A percentile compares a stretch with the other conserved stretches of the same genome.
phyloP scores from a whole-genome alignment of 2,797 vertebrate species.

The Lepilemur ruficaudatus region DNA sequence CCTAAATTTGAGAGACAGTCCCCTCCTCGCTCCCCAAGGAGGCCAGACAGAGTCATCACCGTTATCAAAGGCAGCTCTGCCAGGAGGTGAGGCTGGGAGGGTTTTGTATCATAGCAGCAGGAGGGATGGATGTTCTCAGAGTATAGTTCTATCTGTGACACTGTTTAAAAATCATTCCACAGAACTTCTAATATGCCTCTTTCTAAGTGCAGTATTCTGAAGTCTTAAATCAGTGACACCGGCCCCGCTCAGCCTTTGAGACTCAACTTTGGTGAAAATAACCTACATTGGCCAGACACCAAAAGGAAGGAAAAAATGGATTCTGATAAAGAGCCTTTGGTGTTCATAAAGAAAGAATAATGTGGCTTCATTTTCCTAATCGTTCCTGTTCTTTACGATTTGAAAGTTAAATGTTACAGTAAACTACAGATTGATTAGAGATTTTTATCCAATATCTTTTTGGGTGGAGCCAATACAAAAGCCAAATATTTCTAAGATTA shows the following conservation, averaged over 20 bases:
- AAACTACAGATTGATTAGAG: background rate
- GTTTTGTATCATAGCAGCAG: conserved; percentile 71
- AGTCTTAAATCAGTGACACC: conserved; percentile 68
- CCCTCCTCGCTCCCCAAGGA: conserved; percentile 66
- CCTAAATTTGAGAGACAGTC: conserved; percentile 70
- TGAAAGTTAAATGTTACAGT: background rate
- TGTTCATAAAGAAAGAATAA: conserved; percentile 22
- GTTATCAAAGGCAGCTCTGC: conserved; percentile 63
- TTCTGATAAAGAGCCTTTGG: background rate
- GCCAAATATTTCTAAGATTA: background rate
- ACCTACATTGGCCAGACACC: conserved; percentile 56
- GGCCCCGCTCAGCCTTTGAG: conserved; percentile 71
- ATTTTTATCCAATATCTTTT: background rate
- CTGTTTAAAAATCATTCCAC: conserved; percentile 57
- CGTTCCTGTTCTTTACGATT: background rate
- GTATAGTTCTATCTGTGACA: conserved; percentile 58
- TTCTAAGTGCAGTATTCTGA: conserved; percentile 69
- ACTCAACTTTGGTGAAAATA: conserved; percentile 71
- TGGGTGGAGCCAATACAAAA: background rate
- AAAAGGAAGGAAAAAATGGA: conserved; percentile 47
- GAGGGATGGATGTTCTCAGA: conserved; percentile 63
- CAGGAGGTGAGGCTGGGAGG: conserved; percentile 59
- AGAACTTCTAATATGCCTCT: conserved; percentile 70
- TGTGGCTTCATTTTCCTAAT: conserved; percentile 53
- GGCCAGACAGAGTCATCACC: conserved; percentile 44